phyloP scores from a whole-genome alignment of 2,797 vertebrate species.

The Sebastes oblongus region DNA sequence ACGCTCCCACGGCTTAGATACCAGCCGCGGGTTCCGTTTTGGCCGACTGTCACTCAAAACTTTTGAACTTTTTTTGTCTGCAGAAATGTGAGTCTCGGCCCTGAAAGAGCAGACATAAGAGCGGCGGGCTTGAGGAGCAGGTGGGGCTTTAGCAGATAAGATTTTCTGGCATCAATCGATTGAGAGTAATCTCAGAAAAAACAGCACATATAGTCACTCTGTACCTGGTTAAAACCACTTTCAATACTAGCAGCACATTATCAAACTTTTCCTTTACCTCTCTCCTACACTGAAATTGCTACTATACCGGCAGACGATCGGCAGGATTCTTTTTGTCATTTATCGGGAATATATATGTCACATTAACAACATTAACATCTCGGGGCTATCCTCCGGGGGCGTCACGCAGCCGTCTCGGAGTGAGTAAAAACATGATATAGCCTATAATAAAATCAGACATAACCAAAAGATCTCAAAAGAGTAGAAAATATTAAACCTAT shows the following conservation, averaged over 20 bases:
- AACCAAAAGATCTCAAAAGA: conserved; percentile 73
- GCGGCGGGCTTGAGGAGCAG: background rate
- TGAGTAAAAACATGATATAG: conserved; percentile 47
- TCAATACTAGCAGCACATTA: conserved; percentile 62
- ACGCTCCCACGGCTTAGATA: conserved; percentile 1
- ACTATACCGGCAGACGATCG: background rate
- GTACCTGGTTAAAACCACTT: conserved; percentile 49
- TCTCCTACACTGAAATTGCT: background rate
- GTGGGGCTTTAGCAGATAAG: conserved; percentile 26
- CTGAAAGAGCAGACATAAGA: background rate
- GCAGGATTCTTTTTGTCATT: background rate
- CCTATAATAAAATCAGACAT: conserved; percentile 52
- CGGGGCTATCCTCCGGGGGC: conserved; percentile 46
- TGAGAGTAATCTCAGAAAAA: conserved; percentile 20
- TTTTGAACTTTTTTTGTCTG: background rate
- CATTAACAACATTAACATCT: conserved; percentile 14
- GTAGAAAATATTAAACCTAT: conserved; percentile 80
- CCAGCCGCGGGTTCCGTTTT: background rate
- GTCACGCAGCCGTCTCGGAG: conserved; percentile 49
- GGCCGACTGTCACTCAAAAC: conserved; percentile 16
- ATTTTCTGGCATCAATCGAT: conserved; percentile 1
- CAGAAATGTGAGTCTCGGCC: background rate
- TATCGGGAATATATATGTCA: conserved; percentile 15
- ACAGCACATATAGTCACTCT: conserved; percentile 23
- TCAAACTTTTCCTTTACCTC: conserved; percentile 1